Percentiles rank a stretch among this genome's conserved stretches.
These are phyloP conservation scores for Zoroaster sp. DNA, from an alignment of 53 echinoderm and acorn worm species.

Conservation along the genomic window DNA sequence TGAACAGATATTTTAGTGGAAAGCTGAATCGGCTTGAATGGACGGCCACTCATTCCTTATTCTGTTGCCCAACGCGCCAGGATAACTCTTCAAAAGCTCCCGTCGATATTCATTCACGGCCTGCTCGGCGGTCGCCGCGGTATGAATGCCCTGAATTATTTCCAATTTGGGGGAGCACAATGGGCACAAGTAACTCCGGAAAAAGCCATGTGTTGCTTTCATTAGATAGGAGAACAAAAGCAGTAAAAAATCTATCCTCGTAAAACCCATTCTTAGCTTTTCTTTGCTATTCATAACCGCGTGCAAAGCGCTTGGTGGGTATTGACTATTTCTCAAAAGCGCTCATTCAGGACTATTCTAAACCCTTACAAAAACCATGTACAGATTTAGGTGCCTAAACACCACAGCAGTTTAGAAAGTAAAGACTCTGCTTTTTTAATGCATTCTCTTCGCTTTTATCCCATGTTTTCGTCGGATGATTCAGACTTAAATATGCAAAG, in stretches of 20 bases:
- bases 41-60: constrained; percentile 12
- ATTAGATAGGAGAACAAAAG: constrained; percentile 24
- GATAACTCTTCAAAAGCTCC: constrained; percentile 42
- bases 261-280: background rate
- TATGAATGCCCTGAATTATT: constrained; percentile 59
- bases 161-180: constrained; percentile 63
- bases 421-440: background rate
- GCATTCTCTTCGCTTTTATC: background rate
- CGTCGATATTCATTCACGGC: constrained; percentile 34
- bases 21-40: constrained; percentile 28
- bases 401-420: background rate
- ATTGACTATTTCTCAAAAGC: background rate
- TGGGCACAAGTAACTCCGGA: constrained; percentile 30
- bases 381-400: constrained; percentile 37
- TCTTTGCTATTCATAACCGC: constrained; percentile 3
- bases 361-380: constrained; percentile 15
- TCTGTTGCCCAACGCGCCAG: constrained; percentile 24
- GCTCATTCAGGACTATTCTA: background rate
- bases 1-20: constrained; percentile 25
- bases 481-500: background rate
- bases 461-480: background rate
- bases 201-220: constrained; percentile 67
- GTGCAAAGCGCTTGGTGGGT: constrained; percentile 35
- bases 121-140: constrained; percentile 7
- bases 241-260: constrained; percentile 14